Conservation (phyloP, 2,113 vertebrate species). For the Danionella cerebrum region DNA sequence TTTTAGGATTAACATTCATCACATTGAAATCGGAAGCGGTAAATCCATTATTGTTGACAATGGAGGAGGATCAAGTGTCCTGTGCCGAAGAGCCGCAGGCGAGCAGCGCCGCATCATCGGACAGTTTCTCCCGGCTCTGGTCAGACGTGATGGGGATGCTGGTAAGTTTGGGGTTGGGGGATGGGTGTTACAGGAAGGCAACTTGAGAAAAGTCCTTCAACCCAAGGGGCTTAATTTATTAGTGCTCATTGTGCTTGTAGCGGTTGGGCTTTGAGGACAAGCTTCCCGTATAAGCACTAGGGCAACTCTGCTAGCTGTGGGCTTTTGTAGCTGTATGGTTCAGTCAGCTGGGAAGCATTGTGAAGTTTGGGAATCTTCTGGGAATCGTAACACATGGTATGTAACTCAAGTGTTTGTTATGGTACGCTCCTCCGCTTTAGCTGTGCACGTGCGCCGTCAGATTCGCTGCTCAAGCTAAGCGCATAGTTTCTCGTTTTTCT, state of each 20-base stretch:
- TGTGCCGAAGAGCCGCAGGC: constrained; percentile 46
- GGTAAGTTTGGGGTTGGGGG: constrained; percentile 68
- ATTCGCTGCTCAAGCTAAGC: not conserved
- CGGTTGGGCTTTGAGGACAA: not conserved
- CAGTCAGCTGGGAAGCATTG: not conserved
- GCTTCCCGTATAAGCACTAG: not conserved
- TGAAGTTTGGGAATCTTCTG: not conserved
- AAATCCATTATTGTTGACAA: constrained; percentile 23
- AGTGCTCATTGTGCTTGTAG: constrained; percentile 35
- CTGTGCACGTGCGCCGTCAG: not conserved
- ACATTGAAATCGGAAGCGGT: not conserved
- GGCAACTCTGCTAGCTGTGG: not conserved
- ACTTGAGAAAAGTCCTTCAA: constrained; percentile 30
- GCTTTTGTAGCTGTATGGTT: not conserved
- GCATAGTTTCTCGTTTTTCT: not conserved
- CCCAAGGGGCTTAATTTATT: constrained; percentile 25
- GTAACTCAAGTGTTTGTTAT: not conserved
- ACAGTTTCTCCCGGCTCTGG: constrained; percentile 85
- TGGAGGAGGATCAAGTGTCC: constrained; percentile 68
- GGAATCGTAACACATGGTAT: constrained; percentile 10
- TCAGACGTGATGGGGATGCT: constrained; percentile 94
- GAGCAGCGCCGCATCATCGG: constrained; percentile 55
- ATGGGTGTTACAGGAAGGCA: constrained; percentile 36
- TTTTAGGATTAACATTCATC: constrained; percentile 21
- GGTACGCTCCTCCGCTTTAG: not conserved